Base-by-base conservation (phyloP, 2,888 invertebrate species). In the Drosophila eohydei region DNA sequence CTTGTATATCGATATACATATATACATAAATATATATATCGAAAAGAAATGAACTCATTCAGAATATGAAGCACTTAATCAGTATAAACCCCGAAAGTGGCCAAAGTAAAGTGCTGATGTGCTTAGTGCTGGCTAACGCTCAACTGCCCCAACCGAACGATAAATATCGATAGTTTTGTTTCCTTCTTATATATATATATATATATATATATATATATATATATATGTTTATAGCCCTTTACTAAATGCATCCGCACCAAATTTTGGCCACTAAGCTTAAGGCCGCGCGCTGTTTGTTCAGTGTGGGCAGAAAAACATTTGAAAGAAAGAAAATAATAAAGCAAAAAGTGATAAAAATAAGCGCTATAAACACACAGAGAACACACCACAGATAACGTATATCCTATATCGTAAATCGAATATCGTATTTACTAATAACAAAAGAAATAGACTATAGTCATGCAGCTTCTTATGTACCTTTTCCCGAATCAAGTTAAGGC, bases 271-370 rank as follows among this genome's bases (percentile, higher is more conserved):
- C 65, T 60, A 57, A 71, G 60, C 74, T 83, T 75, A 88, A 78
- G 89, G 83, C 83, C 89, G 41, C 78, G 75, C 83, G 81, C 87
- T 88, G 87, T 83, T 88, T 83, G 83, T 83, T 83, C 83, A 83
- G 83, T 86, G 89, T 83, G 79, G 81, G 83, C 83, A 83, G 86
- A 88, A 85, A 80, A 85, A 71, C 2, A 50, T 59, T 7, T n/a
- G 12, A 57, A 48, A 16, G 28, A 46, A 58, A n/a, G 51, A 67
- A 48, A 67, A 61, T 28, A 12, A 40, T 5, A 14, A 54, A 54
- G 16, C 16, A 34, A 57, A 51, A 62, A 58, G 36, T 58, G 55
- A 61, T 55, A 40, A 58, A 30, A 30, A 58, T 50, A 79, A 84
- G 71, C 76, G 72, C 67, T 72, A 82, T 63, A 73, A 66, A 69